Percentiles rank a stretch among this genome's conserved stretches.
Evolutionary conservation across 2,797 vertebrate species (phyloP).

Genomic region (Distichodus sexfasciatus): DNA sequence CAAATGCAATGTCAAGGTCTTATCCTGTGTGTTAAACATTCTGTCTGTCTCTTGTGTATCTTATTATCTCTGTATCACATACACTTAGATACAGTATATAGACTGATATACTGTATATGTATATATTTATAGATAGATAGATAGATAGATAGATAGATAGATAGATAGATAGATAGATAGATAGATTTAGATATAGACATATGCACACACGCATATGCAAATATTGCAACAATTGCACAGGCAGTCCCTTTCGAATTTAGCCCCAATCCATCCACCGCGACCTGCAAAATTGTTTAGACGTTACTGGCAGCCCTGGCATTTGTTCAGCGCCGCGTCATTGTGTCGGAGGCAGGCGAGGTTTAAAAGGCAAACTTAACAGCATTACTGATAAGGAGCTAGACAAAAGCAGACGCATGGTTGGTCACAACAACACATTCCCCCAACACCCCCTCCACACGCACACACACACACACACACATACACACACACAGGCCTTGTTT

Average conservation of each 20-base stretch:
- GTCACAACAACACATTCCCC: no score
- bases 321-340: constrained; percentile 61
- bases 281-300: constrained; percentile 48
- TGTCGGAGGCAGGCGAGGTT: constrained; percentile 47
- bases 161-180: no score
- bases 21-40: constrained; percentile 53
- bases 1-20: constrained; percentile 64
- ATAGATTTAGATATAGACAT: constrained; percentile 45
- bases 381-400: constrained; percentile 55
- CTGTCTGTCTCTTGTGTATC: background rate
- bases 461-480: background rate
- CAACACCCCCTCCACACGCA: constrained; percentile 57
- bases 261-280: no score
- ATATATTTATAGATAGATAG: no score
- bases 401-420: constrained; percentile 56
- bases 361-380: constrained; percentile 56
- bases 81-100: no score
- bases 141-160: no score
- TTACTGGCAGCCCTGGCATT: constrained; percentile 63
- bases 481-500: constrained; percentile 29
- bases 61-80: constrained; percentile 54
- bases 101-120: no score
- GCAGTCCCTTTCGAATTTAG: no score
- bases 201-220: background rate
- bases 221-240: background rate